phyloP scores from a whole-genome alignment of 2,113 vertebrate species.

The Micromys minutus region DNA sequence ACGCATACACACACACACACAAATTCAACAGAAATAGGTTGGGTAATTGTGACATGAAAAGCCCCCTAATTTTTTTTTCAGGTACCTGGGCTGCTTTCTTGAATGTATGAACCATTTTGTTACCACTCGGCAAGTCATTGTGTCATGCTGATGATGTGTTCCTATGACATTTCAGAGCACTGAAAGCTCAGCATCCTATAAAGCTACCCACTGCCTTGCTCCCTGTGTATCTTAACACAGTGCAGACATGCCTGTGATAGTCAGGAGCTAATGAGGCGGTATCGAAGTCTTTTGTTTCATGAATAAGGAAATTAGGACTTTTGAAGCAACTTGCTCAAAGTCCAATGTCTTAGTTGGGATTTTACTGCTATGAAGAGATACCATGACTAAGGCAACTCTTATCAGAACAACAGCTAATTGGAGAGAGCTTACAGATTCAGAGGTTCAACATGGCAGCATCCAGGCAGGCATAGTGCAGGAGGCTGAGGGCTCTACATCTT shows the following conservation, averaged over 20 bases:
- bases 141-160: not conserved
- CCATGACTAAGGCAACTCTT: no score
- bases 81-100: not conserved
- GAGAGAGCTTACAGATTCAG: no score
- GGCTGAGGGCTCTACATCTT: no score
- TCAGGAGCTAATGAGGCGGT: not conserved
- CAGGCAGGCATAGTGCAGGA: no score
- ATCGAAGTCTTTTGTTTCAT: not conserved
- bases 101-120: not conserved
- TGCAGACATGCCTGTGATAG: not conserved
- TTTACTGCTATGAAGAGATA: no score
- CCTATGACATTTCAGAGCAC: no score
- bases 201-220: not conserved
- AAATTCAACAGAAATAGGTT: not conserved
- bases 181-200: not conserved
- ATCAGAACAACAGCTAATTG: no score
- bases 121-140: not conserved
- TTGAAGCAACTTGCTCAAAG: not conserved
- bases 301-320: not conserved
- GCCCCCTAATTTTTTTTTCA: not conserved
- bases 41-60: not conserved
- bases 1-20: not conserved
- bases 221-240: not conserved
- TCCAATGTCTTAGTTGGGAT: no score
- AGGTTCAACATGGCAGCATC: no score